Conservation (phyloP, 2,113 vertebrate genomes). For the Pyrgilauda ruficollis region DNA sequence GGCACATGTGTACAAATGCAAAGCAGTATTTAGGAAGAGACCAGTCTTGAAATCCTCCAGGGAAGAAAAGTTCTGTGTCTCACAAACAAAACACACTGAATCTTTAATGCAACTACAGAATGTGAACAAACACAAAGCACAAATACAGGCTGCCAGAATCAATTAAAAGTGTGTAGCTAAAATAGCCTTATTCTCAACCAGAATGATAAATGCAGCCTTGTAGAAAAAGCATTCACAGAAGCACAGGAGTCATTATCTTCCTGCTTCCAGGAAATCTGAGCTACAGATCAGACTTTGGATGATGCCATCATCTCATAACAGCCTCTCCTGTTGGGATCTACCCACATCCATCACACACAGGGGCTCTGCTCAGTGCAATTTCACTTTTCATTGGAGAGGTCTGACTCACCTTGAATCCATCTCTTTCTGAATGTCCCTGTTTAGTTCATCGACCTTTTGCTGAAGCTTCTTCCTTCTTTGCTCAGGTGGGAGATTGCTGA, state of each 20-base stretch:
- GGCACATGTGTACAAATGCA: not conserved
- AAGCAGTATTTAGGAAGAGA: not conserved
- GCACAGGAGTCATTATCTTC: not conserved
- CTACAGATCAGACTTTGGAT: not conserved
- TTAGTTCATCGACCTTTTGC: conserved; percentile 91
- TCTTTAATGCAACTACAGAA: not conserved
- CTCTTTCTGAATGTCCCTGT: conserved; percentile 94
- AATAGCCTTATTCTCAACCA: not conserved
- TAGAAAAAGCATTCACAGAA: not conserved
- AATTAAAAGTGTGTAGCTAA: not conserved
- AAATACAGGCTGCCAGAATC: not conserved
- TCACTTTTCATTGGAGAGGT: not conserved
- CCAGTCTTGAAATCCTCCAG: not conserved
- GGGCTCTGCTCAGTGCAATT: not conserved
- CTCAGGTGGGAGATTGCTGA: conserved; percentile 96
- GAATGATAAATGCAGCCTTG: not conserved
- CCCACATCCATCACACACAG: not conserved
- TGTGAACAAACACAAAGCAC: not conserved
- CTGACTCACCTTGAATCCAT: conserved; percentile 87
- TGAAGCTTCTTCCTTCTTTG: conserved; percentile 97
- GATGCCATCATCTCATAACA: not conserved
- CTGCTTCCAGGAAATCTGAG: not conserved
- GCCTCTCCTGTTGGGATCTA: not conserved
- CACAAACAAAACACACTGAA: not conserved
- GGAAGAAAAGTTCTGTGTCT: not conserved